A percentile compares a stretch with the other conserved stretches of the same genome.
Evolutionary conservation across 2,797 vertebrate genomes (phyloP).

Genomic region (Artibeus lituratus): DNA sequence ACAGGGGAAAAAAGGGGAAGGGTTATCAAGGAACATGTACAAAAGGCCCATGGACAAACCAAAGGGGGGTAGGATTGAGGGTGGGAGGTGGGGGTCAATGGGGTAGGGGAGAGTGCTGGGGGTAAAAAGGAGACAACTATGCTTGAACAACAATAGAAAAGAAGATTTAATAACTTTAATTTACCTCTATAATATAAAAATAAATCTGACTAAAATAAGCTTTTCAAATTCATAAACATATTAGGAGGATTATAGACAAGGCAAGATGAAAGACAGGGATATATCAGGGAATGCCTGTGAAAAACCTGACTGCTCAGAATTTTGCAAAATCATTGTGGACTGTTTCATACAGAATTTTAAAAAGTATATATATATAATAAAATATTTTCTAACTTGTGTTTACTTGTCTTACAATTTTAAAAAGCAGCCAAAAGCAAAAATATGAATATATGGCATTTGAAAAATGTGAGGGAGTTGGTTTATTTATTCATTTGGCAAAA

Average conservation of each 20-base stretch:
- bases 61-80: too few species aligned
- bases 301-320: not conserved
- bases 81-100: too few species aligned
- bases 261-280: not conserved
- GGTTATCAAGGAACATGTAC: too few species aligned
- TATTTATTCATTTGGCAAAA: not conserved
- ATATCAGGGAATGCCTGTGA: not conserved
- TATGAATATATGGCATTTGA: not conserved
- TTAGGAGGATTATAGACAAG: not conserved
- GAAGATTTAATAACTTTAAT: not conserved
- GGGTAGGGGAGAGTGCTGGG: too few species aligned
- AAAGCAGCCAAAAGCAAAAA: not conserved
- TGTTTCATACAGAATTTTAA: not conserved
- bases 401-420: not conserved
- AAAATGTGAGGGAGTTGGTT: not conserved
- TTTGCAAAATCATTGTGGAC: not conserved
- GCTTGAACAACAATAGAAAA: not conserved
- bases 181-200: not conserved
- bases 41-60: too few species aligned
- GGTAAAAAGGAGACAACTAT: too few species aligned
- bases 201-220: not conserved
- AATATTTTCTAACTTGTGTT: not conserved
- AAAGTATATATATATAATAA: not conserved
- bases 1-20: too few species aligned
- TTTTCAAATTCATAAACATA: not conserved